Conservation (phyloP, 2,888 invertebrate genomes). For the Apomyelois bistriatella region DNA sequence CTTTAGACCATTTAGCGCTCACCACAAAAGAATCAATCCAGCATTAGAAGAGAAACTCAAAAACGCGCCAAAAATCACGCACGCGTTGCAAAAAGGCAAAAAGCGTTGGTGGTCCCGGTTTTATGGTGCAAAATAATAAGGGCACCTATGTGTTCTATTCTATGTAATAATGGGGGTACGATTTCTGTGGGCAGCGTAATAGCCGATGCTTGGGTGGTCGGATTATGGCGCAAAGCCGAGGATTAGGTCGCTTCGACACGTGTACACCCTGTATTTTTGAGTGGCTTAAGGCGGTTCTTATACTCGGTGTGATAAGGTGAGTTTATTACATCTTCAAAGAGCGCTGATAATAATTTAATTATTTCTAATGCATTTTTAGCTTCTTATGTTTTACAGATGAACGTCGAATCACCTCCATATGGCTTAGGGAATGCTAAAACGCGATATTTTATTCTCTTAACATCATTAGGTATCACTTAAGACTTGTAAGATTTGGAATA, state of each 20-base stretch:
- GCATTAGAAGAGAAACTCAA: slow-evolving; percentile 37
- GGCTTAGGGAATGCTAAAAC: too few relatives aligned
- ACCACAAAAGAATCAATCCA: slow-evolving; percentile 21
- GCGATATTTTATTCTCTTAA: too few relatives aligned
- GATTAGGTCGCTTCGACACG: slow-evolving; percentile 75
- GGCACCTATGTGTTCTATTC: slow-evolving; percentile 62
- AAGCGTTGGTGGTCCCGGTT: slow-evolving; percentile 65
- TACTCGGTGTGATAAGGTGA: slow-evolving; percentile 34
- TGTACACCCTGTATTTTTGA: slow-evolving; percentile 62
- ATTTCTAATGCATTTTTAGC: too few relatives aligned
- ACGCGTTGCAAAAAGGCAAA: slow-evolving; percentile 46
- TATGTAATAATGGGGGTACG: slow-evolving; percentile 70
- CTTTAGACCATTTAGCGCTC: slow-evolving; percentile 5
- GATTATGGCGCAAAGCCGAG: slow-evolving; percentile 64
- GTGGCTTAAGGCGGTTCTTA: slow-evolving; percentile 63
- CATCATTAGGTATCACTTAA: too few relatives aligned
- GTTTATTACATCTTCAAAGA: neutral
- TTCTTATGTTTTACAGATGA: too few relatives aligned
- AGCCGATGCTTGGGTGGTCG: slow-evolving; percentile 68
- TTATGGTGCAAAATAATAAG: slow-evolving; percentile 71
- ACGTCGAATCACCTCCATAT: too few relatives aligned
- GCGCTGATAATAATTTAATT: too few relatives aligned
- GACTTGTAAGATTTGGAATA: too few relatives aligned
- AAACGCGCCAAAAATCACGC: slow-evolving; percentile 71
- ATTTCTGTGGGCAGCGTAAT: slow-evolving; percentile 64